These are phyloP conservation scores for Ranitomeya imitator DNA, from an alignment of 2,113 vertebrate genomes.

Conservation along the genomic window DNA sequence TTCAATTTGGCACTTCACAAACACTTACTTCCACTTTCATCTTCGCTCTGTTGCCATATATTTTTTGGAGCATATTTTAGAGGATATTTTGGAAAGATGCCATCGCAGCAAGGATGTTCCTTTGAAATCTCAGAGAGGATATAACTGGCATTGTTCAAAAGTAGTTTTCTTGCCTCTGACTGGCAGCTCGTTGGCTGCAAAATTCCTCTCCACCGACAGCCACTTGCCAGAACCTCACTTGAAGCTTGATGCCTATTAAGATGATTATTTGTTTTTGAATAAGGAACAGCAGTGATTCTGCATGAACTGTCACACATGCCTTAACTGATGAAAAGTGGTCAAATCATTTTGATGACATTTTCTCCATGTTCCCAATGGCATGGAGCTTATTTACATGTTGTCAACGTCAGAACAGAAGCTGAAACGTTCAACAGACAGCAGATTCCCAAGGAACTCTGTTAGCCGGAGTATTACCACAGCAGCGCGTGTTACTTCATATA, in stretches of 20 bases:
- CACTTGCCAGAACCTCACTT: constrained; percentile 49
- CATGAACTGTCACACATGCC: neutral
- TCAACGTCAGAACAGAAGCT: constrained; percentile 36
- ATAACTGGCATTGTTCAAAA: constrained; percentile 10
- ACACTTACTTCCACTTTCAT: neutral
- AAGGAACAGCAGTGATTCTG: constrained; percentile 23
- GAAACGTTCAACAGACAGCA: constrained; percentile 27
- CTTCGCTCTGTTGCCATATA: neutral
- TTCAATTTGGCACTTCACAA: neutral
- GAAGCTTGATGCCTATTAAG: neutral
- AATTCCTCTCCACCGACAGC: neutral
- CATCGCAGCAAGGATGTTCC: neutral
- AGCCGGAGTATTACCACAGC: too few species aligned
- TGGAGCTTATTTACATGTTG: constrained; percentile 50
- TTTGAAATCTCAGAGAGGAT: constrained; percentile 28
- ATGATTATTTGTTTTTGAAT: constrained; percentile 29
- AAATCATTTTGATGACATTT: constrained; percentile 39
- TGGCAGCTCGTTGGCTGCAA: constrained; percentile 5
- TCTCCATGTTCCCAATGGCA: constrained; percentile 3
- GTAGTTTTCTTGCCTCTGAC: constrained; percentile 19
- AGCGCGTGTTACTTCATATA: too few species aligned
- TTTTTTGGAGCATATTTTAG: constrained; percentile 18
- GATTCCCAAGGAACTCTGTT: constrained; percentile 41
- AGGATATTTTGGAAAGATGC: constrained; percentile 32
- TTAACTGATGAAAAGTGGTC: constrained; percentile 24